Base-by-base conservation (phyloP, 2,888 invertebrate species). In the Unio pictorum region DNA sequence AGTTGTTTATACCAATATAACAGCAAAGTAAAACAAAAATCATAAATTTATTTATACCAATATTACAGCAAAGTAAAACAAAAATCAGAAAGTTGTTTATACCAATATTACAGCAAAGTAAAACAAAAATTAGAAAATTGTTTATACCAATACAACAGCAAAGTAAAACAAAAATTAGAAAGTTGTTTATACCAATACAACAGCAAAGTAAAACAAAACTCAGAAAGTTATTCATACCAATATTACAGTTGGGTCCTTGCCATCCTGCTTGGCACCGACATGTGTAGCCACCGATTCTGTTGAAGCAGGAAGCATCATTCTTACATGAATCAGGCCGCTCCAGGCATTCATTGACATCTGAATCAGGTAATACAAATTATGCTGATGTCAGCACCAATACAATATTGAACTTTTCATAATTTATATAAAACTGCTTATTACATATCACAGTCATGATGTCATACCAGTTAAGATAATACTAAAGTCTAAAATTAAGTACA, bases 331-430 rank as follows among this genome's bases (percentile, higher is more conserved):
- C 77, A 58, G 75, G 78, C 45, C 63, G 64, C 69, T 74, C 74
- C 28, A 69, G 64, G 57, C 78, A 78, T 58, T 78, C 78, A 61
- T 78, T 73, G 8, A 78, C 68, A 74, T 78, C 78, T 78, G 64
- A 6, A 67, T 68, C 45, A 45, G 23, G 3, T 1, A 11, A 58
- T 58, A 11, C 26, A 23, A 23, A 58, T 23, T 18, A 23, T 58
- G 0, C 15, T 45, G 11, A 45, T 3, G 3, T 45, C 15, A 45
- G 15, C 11, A 45, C 45, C 45, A 45, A 45, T 45, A 45, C 0
- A 3, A 45, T 45, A 15, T 0, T 15, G 45, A 11, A 45, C 15
- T 45, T 45, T 45, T 11, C 45, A 45, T 45, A 6, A 11, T 45
- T 45, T 45, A 8, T 11, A 11, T 11, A 45, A 1, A 8, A 1